Conservation (phyloP, 2,888 invertebrate genomes). For the Zygothrica quintamaculata region DNA sequence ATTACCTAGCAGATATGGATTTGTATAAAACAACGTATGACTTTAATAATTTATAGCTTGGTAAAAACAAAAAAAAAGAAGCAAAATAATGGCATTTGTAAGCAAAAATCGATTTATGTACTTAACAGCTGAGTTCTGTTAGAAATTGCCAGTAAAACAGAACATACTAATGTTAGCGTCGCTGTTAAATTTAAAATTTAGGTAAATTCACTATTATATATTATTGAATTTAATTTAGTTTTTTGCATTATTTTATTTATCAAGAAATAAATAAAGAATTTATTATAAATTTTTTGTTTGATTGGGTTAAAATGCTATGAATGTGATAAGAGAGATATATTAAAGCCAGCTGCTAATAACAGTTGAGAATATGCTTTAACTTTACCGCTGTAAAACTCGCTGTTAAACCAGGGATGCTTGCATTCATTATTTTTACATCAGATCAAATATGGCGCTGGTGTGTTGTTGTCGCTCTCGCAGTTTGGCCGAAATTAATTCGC, state of each 20-base stretch:
- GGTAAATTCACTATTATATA: no score
- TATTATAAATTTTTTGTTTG: no score
- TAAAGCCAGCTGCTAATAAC: constrained; percentile 10
- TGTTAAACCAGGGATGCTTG: constrained; percentile 42
- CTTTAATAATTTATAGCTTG: no score
- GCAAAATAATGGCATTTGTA: background rate
- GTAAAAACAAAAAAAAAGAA: no score
- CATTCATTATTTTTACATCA: constrained; percentile 50
- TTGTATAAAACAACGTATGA: no score
- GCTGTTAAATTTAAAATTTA: constrained; percentile 5
- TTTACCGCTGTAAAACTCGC: constrained; percentile 19
- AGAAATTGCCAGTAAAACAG: background rate
- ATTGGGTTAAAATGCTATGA: no score
- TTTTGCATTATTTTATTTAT: no score
- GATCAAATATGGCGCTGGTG: constrained; percentile 65
- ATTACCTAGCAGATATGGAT: no score
- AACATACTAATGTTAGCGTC: constrained; percentile 17
- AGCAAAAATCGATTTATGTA: background rate
- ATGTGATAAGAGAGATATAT: background rate
- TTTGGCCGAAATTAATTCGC: constrained; percentile 58
- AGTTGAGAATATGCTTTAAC: constrained; percentile 16
- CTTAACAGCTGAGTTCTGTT: background rate
- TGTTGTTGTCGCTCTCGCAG: constrained; percentile 64
- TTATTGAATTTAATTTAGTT: no score
- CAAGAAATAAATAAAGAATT: no score